Conservation (phyloP, 1,140 invertebrate genomes). For the Chironomus tepperi region DNA sequence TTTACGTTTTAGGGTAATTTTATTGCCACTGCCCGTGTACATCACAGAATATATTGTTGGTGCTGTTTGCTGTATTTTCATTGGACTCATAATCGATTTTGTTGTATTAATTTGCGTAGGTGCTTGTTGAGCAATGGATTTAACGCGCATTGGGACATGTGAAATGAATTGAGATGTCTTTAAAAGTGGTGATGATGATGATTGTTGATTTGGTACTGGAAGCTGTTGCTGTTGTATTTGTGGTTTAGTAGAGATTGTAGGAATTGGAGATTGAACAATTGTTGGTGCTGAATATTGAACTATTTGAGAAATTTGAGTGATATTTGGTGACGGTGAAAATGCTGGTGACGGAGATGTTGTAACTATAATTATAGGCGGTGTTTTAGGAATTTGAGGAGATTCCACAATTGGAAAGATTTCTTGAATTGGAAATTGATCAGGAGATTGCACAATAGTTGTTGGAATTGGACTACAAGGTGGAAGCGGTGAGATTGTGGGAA, state of each 20-base stretch:
- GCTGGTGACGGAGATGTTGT: not conserved
- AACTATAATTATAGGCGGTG: not conserved
- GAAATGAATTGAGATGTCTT: not conserved
- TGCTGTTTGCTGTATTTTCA: slow-evolving; percentile 34
- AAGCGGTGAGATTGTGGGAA: not conserved
- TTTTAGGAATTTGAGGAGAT: not conserved
- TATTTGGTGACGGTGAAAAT: not conserved
- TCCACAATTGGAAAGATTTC: not conserved
- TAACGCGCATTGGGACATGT: not conserved
- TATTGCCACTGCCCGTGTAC: slow-evolving; percentile 67
- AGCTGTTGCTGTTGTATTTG: not conserved
- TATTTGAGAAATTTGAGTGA: not conserved
- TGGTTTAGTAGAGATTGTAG: not conserved
- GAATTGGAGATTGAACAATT: not conserved
- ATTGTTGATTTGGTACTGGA: slow-evolving; percentile 28
- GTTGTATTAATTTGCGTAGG: slow-evolving; percentile 6
- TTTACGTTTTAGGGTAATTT: slow-evolving; percentile 74
- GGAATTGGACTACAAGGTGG: not conserved
- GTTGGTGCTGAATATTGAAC: not conserved
- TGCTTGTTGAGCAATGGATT: not conserved
- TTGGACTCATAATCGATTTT: slow-evolving; percentile 28
- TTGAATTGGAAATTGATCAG: not conserved
- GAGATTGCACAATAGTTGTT: not conserved
- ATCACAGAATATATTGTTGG: slow-evolving; percentile 67
- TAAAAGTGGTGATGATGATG: not conserved